Conservation (phyloP, 2,888 invertebrate species). For the Spodoptera littoralis region DNA sequence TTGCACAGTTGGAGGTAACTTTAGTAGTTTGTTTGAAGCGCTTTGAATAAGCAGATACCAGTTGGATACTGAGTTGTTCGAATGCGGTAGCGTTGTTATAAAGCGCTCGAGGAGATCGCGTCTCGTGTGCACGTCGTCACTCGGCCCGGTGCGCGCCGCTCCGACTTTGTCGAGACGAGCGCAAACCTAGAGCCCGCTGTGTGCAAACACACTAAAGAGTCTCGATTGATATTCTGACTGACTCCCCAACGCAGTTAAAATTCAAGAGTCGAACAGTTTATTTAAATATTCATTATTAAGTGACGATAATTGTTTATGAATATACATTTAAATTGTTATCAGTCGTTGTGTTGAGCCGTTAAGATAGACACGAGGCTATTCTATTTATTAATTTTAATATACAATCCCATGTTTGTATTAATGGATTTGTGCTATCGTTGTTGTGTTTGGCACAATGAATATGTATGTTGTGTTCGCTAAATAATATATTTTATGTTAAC, state of each 20-base stretch:
- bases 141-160: slow-evolving; percentile 26
- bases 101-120: slow-evolving; percentile 40
- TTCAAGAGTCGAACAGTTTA: slow-evolving; percentile 53
- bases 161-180: slow-evolving; percentile 32
- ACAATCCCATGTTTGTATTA: neutral
- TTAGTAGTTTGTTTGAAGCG: slow-evolving; percentile 21
- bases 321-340: slow-evolving; percentile 22
- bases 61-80: slow-evolving; percentile 46
- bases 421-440: neutral
- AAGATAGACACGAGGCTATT: neutral
- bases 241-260: slow-evolving; percentile 21
- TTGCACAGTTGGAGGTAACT: slow-evolving; percentile 23
- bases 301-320: slow-evolving; percentile 19
- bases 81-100: slow-evolving; percentile 35
- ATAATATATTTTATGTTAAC: too few species aligned
- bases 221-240: slow-evolving; percentile 39
- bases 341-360: neutral
- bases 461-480: neutral
- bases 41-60: slow-evolving; percentile 51
- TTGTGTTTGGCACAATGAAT: neutral
- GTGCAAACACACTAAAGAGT: slow-evolving; percentile 35
- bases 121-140: slow-evolving; percentile 39
- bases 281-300: slow-evolving; percentile 60
- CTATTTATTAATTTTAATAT: slow-evolving; percentile 1
- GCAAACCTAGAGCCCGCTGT: slow-evolving; percentile 38